Base-by-base conservation (phyloP, 2,113 vertebrate genomes). In the Bambusicola thoracicus region DNA sequence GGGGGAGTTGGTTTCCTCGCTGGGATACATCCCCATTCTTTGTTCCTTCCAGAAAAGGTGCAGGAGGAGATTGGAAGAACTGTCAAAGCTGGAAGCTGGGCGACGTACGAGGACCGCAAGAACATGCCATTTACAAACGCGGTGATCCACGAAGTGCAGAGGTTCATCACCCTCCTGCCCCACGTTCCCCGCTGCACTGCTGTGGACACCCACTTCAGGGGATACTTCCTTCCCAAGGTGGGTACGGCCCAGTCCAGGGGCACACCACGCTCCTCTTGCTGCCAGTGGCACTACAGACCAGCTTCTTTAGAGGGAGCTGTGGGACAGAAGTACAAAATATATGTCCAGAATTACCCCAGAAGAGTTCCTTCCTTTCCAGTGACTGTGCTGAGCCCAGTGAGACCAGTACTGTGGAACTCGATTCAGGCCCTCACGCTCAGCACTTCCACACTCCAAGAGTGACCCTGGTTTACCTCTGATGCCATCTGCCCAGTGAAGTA, bases 71-170 rank as follows among this genome's bases (percentile, higher is more conserved):
- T 98, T 32, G 91, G 95, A 72, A 91, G 36, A 1, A 96, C 97
- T 0, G 65, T 98, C 14, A 92, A 96, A 29, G 83, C 76, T 0
- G 89, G 96, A 14, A 93, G 86, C 61, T 91, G 41, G 27, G 98
- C 97, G 21, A 94, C 69, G 0, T 97, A 82, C 0, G 98, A 98
- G 76, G 97, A 98, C 80, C 95, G 96, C 82, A 95, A 55, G 27
- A 69, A 46, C 1, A 92, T 98, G 97, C 98, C 98, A 0, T 99
- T 98, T 74, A 99, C 98, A 6, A 97, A 98, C 0, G 99, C 99
- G 0, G 99, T 99, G 78, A 97, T 99, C 86, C 99, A 99, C 0
- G 99, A 99, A 95, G 98, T 98, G 70, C 98, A 99, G 97, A 97
- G 99, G 81, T 98, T 98, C 79, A 98, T 98, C 92, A 98, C 99